Evolutionary conservation across 2,888 invertebrate species (phyloP), one percentile per base, ranked within the genome.

Genomic region (Limnephilus marmoratus): DNA sequence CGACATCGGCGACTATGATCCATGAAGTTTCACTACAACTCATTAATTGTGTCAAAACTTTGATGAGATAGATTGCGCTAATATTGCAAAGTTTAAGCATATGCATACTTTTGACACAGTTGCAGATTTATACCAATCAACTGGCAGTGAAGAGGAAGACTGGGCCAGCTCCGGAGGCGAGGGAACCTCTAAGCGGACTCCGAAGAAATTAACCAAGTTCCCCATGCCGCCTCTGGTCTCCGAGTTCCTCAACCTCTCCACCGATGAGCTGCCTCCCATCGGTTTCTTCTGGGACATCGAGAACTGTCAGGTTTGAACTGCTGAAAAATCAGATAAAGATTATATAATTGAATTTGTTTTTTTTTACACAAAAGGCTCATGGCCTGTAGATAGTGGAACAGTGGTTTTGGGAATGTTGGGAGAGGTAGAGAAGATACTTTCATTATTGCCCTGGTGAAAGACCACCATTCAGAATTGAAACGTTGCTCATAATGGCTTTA

Each of bases 261-360:
- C 94, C 11, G 94, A 94, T 88, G 95, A 95, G 94, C 94, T 97
- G 92, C 97, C 97, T 53, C 98, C 98, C 2, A 97, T 98, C 94
- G 98, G 98, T 89, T 98, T 98, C 94, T 98, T 98, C 95, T 99
- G 99, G 99, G 99, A 99, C 95, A 98, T 99, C 94, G 98, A 99
- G 96, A 99, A 99, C 95, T 98, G 98, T 95, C 97, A 97, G 95
- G 97, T 97, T 95, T 68, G 85, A 24, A 18, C 34, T 24, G 1
- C 85, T 85, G 37, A 85, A 94, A 94, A 29, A 49, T 29, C 15
- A 29, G 45, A 86, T 3, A 0, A 37, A 86, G 83, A 31, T 83
- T 83, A 18, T 37, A 68, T 68, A 1, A 18, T 68, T 53, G 53
- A 3, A 53, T 53, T 18, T 0, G 0, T 37, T 68, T 68, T 18